phyloP scores from a whole-genome alignment of 2,888 invertebrate species.

The Coronaproctus castanopsis region DNA sequence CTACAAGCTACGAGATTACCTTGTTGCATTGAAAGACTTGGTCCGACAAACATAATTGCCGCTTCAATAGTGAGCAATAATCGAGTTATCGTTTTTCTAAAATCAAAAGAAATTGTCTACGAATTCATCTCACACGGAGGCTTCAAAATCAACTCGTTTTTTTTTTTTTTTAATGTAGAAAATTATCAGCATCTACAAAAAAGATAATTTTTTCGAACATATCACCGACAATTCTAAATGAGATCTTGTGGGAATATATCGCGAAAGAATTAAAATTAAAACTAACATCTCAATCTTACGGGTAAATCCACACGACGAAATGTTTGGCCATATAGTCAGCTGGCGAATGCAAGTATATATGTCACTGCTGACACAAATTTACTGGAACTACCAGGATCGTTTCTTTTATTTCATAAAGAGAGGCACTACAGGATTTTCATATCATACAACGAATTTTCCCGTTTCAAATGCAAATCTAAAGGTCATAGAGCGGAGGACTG shows the following conservation, averaged over 20 bases:
- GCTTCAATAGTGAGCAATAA: neutral
- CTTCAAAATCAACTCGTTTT: neutral
- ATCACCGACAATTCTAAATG: neutral
- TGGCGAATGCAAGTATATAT: too few species aligned
- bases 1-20: too few species aligned
- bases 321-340: neutral
- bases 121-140: neutral
- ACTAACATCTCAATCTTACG: neutral
- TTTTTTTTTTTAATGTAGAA: neutral
- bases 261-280: neutral
- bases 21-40: too few species aligned
- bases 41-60: too few species aligned
- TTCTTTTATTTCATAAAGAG: too few species aligned
- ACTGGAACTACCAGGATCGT: too few species aligned
- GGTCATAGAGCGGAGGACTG: too few species aligned
- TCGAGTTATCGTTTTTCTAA: neutral
- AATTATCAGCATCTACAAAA: neutral
- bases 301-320: neutral
- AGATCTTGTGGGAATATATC: neutral
- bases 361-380: too few species aligned
- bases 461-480: too few species aligned
- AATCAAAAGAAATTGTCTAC: neutral
- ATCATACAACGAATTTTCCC: too few species aligned
- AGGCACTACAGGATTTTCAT: too few species aligned
- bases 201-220: neutral